Evolutionary conservation across 2,888 invertebrate genomes (phyloP).

Genomic region (Rotaria sp.): DNA sequence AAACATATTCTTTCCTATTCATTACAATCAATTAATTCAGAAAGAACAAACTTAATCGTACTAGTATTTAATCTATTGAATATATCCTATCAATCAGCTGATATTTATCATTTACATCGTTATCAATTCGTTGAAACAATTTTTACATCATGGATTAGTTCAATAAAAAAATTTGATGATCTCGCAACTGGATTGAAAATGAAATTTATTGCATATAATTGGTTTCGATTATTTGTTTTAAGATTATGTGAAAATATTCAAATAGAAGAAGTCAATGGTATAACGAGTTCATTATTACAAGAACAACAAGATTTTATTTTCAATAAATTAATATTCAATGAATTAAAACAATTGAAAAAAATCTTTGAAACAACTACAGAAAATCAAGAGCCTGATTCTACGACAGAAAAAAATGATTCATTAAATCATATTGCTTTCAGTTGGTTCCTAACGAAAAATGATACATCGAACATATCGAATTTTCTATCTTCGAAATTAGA

Average conservation of each 20-base stretch:
- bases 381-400: too few species aligned
- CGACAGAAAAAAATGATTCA: too few species aligned
- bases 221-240: not conserved
- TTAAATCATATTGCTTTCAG: not conserved
- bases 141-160: not conserved
- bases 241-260: not conserved
- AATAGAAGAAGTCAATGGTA: not conserved
- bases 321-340: not conserved
- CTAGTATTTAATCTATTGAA: not conserved
- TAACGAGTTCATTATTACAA: not conserved
- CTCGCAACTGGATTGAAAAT: not conserved
- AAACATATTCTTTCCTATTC: not conserved
- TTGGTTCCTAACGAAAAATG: not conserved
- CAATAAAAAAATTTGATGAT: not conserved
- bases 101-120: not conserved
- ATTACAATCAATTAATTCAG: not conserved
- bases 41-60: not conserved
- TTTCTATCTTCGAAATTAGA: not conserved
- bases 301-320: not conserved
- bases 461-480: too few species aligned
- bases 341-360: not conserved
- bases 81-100: not conserved
- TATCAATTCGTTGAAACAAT: not conserved
- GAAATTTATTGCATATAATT: not conserved
- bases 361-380: too few species aligned